Evolutionary conservation across 2,888 invertebrate species (phyloP), one percentile per base, ranked within the genome.

Genomic region (Ditula angustiorana): DNA sequence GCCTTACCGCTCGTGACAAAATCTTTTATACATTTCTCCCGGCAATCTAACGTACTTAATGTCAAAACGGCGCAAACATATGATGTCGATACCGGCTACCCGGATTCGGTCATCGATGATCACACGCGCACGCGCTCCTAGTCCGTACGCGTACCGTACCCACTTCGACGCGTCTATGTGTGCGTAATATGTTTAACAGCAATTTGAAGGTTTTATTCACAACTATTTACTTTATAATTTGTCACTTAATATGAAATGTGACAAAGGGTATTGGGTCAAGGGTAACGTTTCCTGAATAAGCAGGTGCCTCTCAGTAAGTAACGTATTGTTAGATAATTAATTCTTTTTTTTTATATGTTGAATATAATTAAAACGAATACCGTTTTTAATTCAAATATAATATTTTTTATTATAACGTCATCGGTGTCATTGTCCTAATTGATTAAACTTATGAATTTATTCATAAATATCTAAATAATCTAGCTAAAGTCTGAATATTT

Each of bases 21-120:
- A 79, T 87, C 89, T 91, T 91, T 86, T 91, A 92, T 91, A 91
- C 87, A 87, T 86, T 86, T 86, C 85, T 82, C 80, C 73, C 73
- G 71, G 77, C 79, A 74, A 75, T 80, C 83, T 88, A 88, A 81
- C 84, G 83, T 57, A 52, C 52, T 59, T 59, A 59, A 87, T 86
- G 82, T 84, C 86, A 85, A 80, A 86, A 74, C 80, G 78, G 53
- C 33, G 53, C 82, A 85, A 85, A 85, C 76, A 85, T 77, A 75
- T 75, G 79, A 82, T 85, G 80, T 85, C 84, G 84, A 83, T 87
- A 78, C 80, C 81, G 77, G 77, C 81, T 80, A 73, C 73, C 61
- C 73, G 79, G 82, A 86, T 85, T 82, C 82, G 80, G 80, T 85
- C 83, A 85, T 81, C 82, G 76, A 77, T 80, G 80, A 79, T 76